Percentiles rank a stretch among this genome's conserved stretches.
These are phyloP conservation scores for Heliocidaris erythrogramma DNA, from an alignment of 35 echinoderm and acorn worm species.

Conservation along the genomic window DNA sequence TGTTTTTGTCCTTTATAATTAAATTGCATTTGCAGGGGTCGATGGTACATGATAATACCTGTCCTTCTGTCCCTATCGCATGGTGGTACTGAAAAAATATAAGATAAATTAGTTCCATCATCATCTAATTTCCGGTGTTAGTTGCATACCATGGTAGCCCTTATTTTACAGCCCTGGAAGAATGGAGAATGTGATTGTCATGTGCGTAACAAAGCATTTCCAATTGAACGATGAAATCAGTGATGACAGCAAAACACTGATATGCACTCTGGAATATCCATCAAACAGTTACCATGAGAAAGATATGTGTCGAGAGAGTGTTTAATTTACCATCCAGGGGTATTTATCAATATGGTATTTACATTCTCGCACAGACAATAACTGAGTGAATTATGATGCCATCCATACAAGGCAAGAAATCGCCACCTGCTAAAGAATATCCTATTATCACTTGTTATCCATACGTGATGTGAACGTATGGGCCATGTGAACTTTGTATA, in stretches of 20 bases:
- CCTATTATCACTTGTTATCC: background rate
- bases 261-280: background rate
- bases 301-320: background rate
- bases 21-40: background rate
- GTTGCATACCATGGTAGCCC: background rate
- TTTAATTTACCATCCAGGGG: background rate
- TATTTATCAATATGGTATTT: background rate
- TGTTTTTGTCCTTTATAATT: background rate
- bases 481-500: background rate
- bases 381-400: background rate
- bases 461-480: background rate
- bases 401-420: background rate
- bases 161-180: background rate
- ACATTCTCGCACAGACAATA: background rate
- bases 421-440: background rate
- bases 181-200: background rate
- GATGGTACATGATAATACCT: background rate
- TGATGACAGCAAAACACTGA: background rate
- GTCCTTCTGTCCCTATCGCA: background rate
- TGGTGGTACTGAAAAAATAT: background rate
- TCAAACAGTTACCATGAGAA: background rate
- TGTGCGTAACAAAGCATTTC: background rate
- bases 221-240: background rate
- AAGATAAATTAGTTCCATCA: background rate
- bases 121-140: background rate